phyloP scores from a whole-genome alignment of 2,113 vertebrate genomes.

The Haplochromis burtoni region DNA sequence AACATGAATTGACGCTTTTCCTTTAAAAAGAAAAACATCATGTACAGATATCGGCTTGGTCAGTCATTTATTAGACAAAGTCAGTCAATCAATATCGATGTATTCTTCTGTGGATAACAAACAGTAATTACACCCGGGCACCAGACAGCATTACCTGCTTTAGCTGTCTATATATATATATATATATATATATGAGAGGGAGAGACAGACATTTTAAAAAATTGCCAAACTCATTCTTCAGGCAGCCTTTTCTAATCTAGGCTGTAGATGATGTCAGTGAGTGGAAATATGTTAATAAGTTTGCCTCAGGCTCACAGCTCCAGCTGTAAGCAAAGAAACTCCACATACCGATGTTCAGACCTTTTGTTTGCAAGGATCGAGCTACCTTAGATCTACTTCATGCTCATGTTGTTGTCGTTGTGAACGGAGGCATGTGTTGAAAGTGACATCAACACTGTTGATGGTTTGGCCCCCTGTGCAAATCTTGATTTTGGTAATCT shows the following conservation, averaged over 20 bases:
- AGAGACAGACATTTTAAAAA: rapidly evolving
- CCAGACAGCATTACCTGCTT: background rate
- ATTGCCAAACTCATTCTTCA: background rate
- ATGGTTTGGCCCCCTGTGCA: background rate
- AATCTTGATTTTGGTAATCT: background rate
- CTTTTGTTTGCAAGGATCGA: background rate
- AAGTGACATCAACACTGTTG: background rate
- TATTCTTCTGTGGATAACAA: background rate
- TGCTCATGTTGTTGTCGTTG: background rate
- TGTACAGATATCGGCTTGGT: background rate
- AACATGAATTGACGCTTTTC: background rate
- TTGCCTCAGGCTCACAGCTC: background rate
- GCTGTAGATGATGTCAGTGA: background rate
- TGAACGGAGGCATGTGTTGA: rapidly evolving
- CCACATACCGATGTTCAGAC: background rate
- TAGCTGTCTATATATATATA: rapidly evolving
- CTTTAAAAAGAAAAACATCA: background rate
- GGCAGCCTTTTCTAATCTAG: background rate
- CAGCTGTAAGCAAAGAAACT: background rate
- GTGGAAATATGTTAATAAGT: background rate
- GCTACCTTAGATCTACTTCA: background rate
- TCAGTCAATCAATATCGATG: background rate
- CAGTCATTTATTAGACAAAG: background rate
- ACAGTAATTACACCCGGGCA: background rate
- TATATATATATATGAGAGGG: rapidly evolving